phyloP scores from a whole-genome alignment of 2,888 invertebrate species.

The Diarsia mendica region DNA sequence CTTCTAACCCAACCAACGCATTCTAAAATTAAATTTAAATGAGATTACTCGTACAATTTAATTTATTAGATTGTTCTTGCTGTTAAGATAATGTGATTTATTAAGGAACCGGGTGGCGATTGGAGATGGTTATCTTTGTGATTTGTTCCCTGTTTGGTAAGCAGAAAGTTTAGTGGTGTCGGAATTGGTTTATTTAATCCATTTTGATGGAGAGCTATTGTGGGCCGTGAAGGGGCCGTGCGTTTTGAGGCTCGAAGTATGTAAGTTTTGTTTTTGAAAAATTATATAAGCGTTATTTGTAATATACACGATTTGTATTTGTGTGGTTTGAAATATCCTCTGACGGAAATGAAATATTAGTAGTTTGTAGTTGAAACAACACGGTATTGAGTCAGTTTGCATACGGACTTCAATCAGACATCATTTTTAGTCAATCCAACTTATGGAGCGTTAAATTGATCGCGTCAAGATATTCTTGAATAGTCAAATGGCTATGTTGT shows the following conservation, averaged over 20 bases:
- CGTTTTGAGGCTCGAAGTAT: background rate
- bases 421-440: too few relatives aligned
- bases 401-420: too few relatives aligned
- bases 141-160: constrained; percentile 16
- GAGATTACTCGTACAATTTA: constrained; percentile 14
- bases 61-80: constrained; percentile 26
- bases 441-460: too few relatives aligned
- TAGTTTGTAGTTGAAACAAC: too few relatives aligned
- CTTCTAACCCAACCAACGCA: background rate
- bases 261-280: background rate
- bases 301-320: too few relatives aligned
- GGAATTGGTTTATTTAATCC: constrained; percentile 4
- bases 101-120: constrained; percentile 32
- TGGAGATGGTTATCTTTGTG: constrained; percentile 24
- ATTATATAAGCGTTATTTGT: too few relatives aligned
- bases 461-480: too few relatives aligned
- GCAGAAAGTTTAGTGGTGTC: constrained; percentile 2
- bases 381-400: too few relatives aligned
- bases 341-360: too few relatives aligned
- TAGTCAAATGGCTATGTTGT: too few relatives aligned
- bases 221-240: background rate
- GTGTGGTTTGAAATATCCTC: too few relatives aligned
- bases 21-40: constrained; percentile 8
- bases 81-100: constrained; percentile 47
- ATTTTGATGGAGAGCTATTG: background rate